Evolutionary conservation across 2,113 vertebrate species (phyloP).

Genomic region (Hyperoodon ampullatus): DNA sequence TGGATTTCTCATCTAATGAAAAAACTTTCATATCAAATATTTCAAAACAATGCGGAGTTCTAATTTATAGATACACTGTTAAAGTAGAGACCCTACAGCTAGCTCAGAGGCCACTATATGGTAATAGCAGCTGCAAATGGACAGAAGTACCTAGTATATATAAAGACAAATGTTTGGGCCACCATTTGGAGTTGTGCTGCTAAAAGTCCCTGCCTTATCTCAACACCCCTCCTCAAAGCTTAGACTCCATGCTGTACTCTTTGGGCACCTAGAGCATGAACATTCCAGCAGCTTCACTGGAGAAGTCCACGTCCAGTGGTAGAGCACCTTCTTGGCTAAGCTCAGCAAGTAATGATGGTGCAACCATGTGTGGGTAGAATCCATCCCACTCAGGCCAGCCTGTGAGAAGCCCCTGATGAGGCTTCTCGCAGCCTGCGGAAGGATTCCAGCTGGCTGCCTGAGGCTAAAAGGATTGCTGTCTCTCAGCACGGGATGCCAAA

Average conservation of each 20-base stretch:
- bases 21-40: conserved; percentile 13
- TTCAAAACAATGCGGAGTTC: not conserved
- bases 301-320: not conserved
- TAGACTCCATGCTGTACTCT: not conserved
- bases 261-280: not conserved
- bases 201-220: not conserved
- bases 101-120: not conserved
- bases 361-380: not conserved
- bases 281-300: not conserved
- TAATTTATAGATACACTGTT: not conserved
- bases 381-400: not conserved
- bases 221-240: not conserved
- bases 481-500: not conserved
- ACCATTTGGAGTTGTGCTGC: not conserved
- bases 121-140: not conserved
- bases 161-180: not conserved
- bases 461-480: not conserved
- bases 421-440: not conserved
- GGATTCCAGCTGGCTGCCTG: not conserved
- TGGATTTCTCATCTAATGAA: not conserved
- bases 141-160: not conserved
- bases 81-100: not conserved
- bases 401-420: not conserved
- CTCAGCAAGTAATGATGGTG: not conserved
- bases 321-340: not conserved